Conservation (phyloP, 2,113 vertebrate genomes). For the Syngnathus scovelli region DNA sequence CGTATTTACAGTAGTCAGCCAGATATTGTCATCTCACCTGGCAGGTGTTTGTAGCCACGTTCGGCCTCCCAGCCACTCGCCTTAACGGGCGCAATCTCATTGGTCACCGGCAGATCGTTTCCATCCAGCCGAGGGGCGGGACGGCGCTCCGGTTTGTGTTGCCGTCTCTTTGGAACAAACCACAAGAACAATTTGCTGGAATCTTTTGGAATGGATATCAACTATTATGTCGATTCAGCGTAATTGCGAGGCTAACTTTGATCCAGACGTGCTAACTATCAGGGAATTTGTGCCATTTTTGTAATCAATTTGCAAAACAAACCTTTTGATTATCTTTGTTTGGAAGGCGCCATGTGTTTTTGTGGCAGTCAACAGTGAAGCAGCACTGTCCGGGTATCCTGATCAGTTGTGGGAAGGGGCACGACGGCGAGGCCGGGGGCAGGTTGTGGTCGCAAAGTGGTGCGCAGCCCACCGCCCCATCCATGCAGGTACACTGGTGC, state of each 20-base stretch:
- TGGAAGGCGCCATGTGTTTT: constrained; percentile 47
- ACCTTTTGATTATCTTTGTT: constrained; percentile 40
- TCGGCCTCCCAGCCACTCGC: constrained; percentile 47
- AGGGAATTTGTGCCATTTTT: background rate
- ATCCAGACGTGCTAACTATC: no score
- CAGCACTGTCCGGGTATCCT: constrained; percentile 70
- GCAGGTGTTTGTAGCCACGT: constrained; percentile 48
- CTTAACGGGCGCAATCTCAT: constrained; percentile 32
- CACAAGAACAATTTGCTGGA: constrained; percentile 4
- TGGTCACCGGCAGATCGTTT: constrained; percentile 31
- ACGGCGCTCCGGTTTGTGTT: constrained; percentile 18
- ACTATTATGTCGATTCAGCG: no score
- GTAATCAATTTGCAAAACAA: background rate
- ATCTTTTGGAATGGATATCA: no score
- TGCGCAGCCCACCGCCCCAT: constrained; percentile 71
- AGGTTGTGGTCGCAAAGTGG: constrained; percentile 66
- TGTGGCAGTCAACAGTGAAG: constrained; percentile 63
- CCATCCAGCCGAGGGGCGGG: constrained; percentile 10
- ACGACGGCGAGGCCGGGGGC: constrained; percentile 54
- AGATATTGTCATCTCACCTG: constrained; percentile 39
- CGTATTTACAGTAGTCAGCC: background rate
- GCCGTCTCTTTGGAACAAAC: constrained; percentile 13
- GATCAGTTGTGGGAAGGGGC: constrained; percentile 63
- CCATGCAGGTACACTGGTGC: constrained; percentile 75
- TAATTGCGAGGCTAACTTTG: no score